phyloP scores from a whole-genome alignment of 2,888 invertebrate genomes.

The Drosophila leonis region DNA sequence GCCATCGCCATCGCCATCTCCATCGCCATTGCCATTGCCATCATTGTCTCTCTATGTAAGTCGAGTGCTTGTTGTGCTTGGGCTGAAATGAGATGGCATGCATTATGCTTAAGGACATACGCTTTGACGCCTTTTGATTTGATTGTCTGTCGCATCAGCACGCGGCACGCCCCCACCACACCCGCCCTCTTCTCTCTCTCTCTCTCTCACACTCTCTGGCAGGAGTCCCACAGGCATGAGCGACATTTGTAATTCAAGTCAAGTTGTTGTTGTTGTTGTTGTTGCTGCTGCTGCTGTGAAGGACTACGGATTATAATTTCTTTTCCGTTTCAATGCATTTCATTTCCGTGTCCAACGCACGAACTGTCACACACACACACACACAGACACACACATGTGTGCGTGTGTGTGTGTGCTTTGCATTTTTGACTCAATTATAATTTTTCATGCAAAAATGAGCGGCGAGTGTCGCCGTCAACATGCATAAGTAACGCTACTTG shows the following conservation, averaged over 20 bases:
- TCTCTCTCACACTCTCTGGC: not conserved
- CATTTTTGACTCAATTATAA: constrained; percentile 77
- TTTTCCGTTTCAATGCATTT: constrained; percentile 80
- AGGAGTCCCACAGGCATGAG: constrained; percentile 39
- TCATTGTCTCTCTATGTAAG: not conserved
- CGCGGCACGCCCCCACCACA: constrained; percentile 32
- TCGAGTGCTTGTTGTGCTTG: constrained; percentile 5
- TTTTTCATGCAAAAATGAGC: constrained; percentile 65
- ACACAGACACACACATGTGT: constrained; percentile 9
- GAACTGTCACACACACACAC: constrained; percentile 37
- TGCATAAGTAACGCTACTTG: constrained; percentile 62
- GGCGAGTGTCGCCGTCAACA: constrained; percentile 32
- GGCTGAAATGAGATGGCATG: constrained; percentile 58
- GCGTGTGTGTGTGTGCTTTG: constrained; percentile 47
- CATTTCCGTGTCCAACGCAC: constrained; percentile 67
- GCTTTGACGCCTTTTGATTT: constrained; percentile 80
- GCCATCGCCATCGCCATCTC: not conserved
- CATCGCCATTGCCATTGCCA: not conserved
- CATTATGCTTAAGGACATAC: constrained; percentile 59
- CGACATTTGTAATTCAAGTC: constrained; percentile 79
- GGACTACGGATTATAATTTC: constrained; percentile 76
- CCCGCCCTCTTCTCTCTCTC: not conserved
- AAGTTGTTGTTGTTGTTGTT: constrained; percentile 35
- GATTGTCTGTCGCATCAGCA: constrained; percentile 73
- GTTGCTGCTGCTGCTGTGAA: constrained; percentile 26